A percentile compares a stretch with the other conserved stretches of the same genome.
Evolutionary conservation across 2,797 vertebrate species (phyloP).

Genomic region (Mormyrus hasselquistii): DNA sequence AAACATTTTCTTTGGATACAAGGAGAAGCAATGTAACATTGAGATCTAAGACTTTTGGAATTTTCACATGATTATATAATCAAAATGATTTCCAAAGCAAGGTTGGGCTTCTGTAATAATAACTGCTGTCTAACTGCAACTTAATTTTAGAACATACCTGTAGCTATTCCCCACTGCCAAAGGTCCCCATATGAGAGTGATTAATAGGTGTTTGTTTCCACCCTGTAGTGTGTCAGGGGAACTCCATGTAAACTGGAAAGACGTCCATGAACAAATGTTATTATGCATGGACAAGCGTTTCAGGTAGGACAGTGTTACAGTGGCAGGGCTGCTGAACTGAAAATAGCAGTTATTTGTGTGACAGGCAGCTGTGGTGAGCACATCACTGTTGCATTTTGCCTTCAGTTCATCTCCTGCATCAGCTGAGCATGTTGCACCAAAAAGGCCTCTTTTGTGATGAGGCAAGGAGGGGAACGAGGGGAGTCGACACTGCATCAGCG

Average conservation of each 20-base stretch:
- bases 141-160: background rate
- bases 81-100: background rate
- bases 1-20: constrained; percentile 18
- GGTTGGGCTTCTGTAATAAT: background rate
- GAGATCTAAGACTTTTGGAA: background rate
- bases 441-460: background rate
- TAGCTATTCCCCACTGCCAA: background rate
- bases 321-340: background rate
- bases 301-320: background rate
- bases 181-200: background rate
- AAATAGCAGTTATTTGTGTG: constrained; percentile 11
- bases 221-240: background rate
- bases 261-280: background rate
- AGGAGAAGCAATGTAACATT: background rate
- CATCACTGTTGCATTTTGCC: background rate
- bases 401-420: background rate
- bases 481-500: background rate
- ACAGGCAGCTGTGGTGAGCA: constrained; percentile 6
- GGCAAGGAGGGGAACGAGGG: background rate
- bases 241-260: background rate
- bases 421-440: background rate
- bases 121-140: background rate
- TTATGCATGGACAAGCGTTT: background rate
- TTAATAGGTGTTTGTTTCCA: background rate
- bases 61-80: constrained; percentile 5